A percentile compares a stretch with the other conserved stretches of the same genome.
Evolutionary conservation across 2,888 invertebrate species (phyloP).

Genomic region (Drosophila sordidapex): DNA sequence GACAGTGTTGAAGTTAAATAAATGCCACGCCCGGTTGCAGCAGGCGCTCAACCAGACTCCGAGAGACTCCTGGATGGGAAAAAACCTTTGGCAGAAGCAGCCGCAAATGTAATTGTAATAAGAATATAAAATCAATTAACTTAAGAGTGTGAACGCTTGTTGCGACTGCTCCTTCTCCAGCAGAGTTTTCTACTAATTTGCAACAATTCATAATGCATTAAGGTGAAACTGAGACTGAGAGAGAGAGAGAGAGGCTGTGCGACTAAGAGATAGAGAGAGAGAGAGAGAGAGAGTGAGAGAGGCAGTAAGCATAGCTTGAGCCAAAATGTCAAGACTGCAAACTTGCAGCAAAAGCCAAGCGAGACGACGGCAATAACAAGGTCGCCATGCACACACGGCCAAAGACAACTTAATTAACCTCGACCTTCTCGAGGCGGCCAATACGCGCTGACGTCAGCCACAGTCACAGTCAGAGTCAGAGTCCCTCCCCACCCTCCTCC

Average conservation of each 20-base stretch:
- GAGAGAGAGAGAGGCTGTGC: background rate
- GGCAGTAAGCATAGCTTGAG: conserved; percentile 22
- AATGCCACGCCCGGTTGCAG: conserved; percentile 53
- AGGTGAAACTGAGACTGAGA: background rate
- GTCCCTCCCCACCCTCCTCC: background rate
- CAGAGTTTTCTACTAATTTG: conserved; percentile 48
- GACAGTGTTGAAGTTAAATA: conserved; percentile 44
- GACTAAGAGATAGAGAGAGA: background rate
- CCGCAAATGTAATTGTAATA: conserved; percentile 67
- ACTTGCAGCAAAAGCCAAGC: conserved; percentile 37
- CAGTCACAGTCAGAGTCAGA: conserved; percentile 1
- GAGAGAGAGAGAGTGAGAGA: background rate
- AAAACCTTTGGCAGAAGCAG: background rate
- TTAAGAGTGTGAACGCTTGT: conserved; percentile 32
- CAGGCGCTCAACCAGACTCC: conserved; percentile 33
- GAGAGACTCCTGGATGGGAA: background rate
- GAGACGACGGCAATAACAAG: conserved; percentile 53
- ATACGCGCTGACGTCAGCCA: conserved; percentile 69
- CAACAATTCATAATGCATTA: conserved; percentile 75
- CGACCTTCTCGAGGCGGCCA: conserved; percentile 78
- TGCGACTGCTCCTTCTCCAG: conserved; percentile 13
- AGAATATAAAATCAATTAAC: conserved; percentile 70
- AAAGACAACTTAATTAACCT: conserved; percentile 84
- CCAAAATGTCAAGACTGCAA: conserved; percentile 71
- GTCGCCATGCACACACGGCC: conserved; percentile 60